These are phyloP conservation scores for Scytalopus superciliaris DNA, from an alignment of 2,113 vertebrate species.

Conservation along the genomic window DNA sequence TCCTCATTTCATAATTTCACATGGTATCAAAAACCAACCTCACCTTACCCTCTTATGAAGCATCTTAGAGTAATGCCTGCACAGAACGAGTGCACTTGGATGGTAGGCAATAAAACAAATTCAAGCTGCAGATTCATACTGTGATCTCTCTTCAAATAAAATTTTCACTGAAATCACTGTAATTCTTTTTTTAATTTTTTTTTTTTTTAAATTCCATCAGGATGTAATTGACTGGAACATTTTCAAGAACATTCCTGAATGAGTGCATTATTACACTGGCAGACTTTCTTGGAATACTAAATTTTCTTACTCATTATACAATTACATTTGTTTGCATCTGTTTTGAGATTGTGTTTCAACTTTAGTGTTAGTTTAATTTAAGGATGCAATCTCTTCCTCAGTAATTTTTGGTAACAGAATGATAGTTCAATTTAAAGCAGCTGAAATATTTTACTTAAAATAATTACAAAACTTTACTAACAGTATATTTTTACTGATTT, in stretches of 20 bases:
- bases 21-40: background rate
- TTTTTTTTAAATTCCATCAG: background rate
- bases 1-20: background rate
- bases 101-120: background rate
- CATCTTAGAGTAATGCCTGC: background rate
- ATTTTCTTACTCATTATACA: background rate
- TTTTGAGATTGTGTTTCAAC: background rate
- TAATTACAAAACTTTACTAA: background rate
- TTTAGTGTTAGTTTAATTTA: background rate
- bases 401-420: background rate
- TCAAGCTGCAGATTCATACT: background rate
- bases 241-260: background rate
- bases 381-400: background rate
- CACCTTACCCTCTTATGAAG: background rate
- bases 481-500: background rate
- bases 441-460: background rate
- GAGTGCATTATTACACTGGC: background rate
- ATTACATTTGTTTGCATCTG: background rate
- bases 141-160: background rate
- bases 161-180: background rate
- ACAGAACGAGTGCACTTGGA: background rate
- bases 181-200: background rate
- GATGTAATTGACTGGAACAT: background rate
- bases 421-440: background rate
- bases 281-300: background rate